Base-by-base conservation (phyloP, 2,797 vertebrate species). In the Chlorospingus semifuscus region DNA sequence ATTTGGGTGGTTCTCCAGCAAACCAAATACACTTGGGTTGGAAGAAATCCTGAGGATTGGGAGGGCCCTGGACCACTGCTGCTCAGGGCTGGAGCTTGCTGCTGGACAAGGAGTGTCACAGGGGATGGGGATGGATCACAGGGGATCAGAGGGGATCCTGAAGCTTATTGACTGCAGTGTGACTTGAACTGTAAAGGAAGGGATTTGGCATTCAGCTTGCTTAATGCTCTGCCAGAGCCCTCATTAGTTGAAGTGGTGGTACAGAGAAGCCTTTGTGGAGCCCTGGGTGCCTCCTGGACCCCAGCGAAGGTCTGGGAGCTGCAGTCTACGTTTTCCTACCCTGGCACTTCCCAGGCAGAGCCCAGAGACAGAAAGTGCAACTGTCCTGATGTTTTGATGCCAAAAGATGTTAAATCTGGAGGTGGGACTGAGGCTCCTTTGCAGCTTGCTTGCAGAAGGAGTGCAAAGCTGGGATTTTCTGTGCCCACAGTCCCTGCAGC, bases 281-380 rank as follows among this genome's bases (percentile, higher is more conserved):
- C 24, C 15, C 59, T 8, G 10, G 55, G 57, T 71, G 63, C 52
- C 71, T 75, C 16, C 46, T 20, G 46, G 50, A 61, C 21, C 17
- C 34, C 34, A 10, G 37, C 1, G 0, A 70, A 70, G 55, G n/a
- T n/a, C 42, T 1, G n/a, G 36, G 82, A 77, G 57, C 59, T 1
- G 0, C 29, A 12, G 63, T 5, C 30, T 32, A 6, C 0, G 0
- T 42, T 63, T 57, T 57, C 19, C 30, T 46, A 22, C 63, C 11
- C 4, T 0, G 0, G 47, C 0, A 0, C 53, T 87, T 47, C 46
- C 24, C 1, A 4, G 22, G 34, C 65, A 66, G 36, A 83, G 3
- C 32, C 65, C 29, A 57, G 63, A 36, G 68, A 23, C 7, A 2
- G 74, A 63, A 46, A 74, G 34, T 15, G 23, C 47, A 29, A n/a